Conservation (phyloP, 2,797 vertebrate species). For the Pantherophis vulpinus region DNA sequence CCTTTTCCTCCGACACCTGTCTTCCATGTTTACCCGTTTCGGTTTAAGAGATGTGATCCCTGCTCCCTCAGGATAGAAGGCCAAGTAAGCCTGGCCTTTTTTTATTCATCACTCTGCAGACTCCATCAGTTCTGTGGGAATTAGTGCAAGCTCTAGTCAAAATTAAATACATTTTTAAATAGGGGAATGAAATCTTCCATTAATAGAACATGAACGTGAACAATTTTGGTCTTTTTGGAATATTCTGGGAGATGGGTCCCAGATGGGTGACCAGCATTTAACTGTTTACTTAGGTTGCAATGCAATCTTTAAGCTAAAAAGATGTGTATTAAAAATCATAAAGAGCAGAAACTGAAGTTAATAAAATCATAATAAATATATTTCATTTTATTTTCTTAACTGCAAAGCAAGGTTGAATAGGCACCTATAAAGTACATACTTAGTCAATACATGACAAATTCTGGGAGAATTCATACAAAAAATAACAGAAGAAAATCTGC, state of each 20-base stretch:
- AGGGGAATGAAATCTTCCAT: background rate
- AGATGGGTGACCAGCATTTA: background rate
- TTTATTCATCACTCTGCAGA: background rate
- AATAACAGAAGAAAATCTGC: conserved; percentile 56
- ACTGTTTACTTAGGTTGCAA: background rate
- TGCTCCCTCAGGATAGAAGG: background rate
- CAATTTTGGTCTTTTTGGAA: background rate
- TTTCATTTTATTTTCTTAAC: conserved; percentile 70
- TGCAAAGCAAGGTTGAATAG: conserved; percentile 64
- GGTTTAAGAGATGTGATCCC: background rate
- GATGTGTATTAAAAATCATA: conserved; percentile 14
- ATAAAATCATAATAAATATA: conserved; percentile 80
- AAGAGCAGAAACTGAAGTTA: conserved; percentile 58
- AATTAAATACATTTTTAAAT: background rate
- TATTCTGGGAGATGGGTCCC: background rate
- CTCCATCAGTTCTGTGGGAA: background rate
- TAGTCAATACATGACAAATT: conserved; percentile 42
- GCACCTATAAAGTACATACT: conserved; percentile 67
- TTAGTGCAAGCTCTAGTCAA: background rate
- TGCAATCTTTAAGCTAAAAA: background rate
- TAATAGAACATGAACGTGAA: background rate
- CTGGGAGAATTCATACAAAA: conserved; percentile 62
- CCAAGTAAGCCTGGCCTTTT: background rate
- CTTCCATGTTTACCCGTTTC: background rate
- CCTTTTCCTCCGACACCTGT: background rate